Base-by-base conservation (phyloP, 2,888 invertebrate species). In the Metacarcinus magister region DNA sequence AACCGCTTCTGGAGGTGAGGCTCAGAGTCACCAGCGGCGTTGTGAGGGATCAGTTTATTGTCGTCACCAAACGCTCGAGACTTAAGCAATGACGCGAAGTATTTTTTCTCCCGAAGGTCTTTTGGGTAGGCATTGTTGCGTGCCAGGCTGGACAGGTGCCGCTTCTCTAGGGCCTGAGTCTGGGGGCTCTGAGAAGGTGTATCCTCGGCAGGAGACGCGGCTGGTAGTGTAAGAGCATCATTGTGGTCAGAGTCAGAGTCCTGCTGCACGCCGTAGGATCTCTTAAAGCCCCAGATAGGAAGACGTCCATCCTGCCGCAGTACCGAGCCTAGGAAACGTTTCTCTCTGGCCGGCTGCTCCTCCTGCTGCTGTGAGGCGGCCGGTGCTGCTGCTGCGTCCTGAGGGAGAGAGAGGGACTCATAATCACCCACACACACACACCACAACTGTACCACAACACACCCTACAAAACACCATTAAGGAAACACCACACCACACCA, bases 131-230 rank as follows among this genome's bases (percentile, higher is more conserved):
- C 92, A 13, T 94, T 96, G n/a, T 60, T 92, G 39, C 96, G 92
- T 28, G 96, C 96, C n/a, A 96, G 89, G 43, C 96, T 96, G 19
- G 96, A 91, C 32, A 96, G 5, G 44, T 96, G 94, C n/a, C 96
- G 94, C 32, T 96, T 96, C 3, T 96, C 94, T 0, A 89, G 44
- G 28, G 39, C 96, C 28, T 60, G 87, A 39, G 87, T 3, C 39
- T 28, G 8, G 8, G 60, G 46, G 7, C 39, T 10, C 28, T 89
- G 89, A 13, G 92, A n/a, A 16, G 87, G 43, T 43, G 32, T 87
- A 46, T 39, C 23, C 28, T 75, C 28, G 46, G 92, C 87, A 43
- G 48, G 43, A 28, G 75, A 48, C 23, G 92, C 95, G 8, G 46
- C 91, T 19, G 67, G 16, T 19, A 23, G n/a, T 1, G 67, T 67